phyloP scores from a whole-genome alignment of 2,888 invertebrate species.

The Octodonta nipae region DNA sequence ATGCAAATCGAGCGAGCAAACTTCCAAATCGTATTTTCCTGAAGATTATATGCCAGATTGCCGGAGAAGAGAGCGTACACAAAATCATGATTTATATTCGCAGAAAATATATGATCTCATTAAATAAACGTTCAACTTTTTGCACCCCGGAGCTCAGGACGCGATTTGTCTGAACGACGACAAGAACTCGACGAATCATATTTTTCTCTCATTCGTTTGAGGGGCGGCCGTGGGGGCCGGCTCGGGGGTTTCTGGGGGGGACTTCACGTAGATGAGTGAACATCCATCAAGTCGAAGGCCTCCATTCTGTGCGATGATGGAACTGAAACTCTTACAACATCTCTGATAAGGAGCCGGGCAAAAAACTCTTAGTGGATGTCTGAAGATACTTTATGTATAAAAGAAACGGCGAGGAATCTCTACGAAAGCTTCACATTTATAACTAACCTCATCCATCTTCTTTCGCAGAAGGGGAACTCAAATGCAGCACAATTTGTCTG shows the following conservation, averaged over 20 bases:
- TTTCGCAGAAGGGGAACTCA: constrained; percentile 34
- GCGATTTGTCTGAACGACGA: constrained; percentile 10
- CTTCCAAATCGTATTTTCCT: too few relatives aligned
- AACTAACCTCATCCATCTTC: constrained; percentile 43
- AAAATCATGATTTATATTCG: constrained; percentile 14
- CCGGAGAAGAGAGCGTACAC: constrained; percentile 6
- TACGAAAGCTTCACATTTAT: constrained; percentile 41
- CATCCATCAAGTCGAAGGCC: constrained; percentile 30
- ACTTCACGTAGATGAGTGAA: constrained; percentile 19
- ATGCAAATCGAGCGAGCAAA: too few relatives aligned
- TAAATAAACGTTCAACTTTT: constrained; percentile 19
- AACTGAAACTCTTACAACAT: constrained; percentile 36
- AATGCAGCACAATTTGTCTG: constrained; percentile 42
- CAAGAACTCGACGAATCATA: constrained; percentile 2
- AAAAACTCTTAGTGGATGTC: constrained; percentile 25
- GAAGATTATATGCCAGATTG: too few relatives aligned
- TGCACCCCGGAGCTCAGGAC: constrained; percentile 9
- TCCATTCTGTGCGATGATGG: constrained; percentile 33
- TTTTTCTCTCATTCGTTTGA: constrained; percentile 1
- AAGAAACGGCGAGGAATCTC: constrained; percentile 36
- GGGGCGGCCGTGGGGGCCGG: background rate
- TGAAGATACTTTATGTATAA: constrained; percentile 24
- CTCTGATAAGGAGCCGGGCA: constrained; percentile 33
- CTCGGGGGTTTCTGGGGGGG: background rate
- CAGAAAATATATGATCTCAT: constrained; percentile 14